Evolutionary conservation across 2,888 invertebrate genomes (phyloP).

Genomic region (Drosophila neoperkinsi): DNA sequence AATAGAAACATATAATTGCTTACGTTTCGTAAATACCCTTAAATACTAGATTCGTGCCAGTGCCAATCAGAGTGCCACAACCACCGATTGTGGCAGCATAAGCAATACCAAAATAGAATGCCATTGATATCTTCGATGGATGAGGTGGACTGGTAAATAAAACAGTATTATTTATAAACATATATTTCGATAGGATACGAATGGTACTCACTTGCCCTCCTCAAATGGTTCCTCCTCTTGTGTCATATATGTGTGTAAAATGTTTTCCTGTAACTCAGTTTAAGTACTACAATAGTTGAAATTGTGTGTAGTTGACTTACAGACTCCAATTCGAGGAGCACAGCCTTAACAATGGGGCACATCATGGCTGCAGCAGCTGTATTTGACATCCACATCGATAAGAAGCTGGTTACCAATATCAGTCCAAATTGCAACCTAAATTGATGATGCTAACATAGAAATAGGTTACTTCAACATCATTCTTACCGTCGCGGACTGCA

Average conservation of each 20-base stretch:
- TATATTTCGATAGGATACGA: not conserved
- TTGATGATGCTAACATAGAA: not conserved
- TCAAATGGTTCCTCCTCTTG: slow-evolving; percentile 57
- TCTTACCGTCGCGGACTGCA: slow-evolving; percentile 89
- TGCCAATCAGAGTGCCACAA: slow-evolving; percentile 90
- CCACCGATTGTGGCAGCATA: slow-evolving; percentile 91
- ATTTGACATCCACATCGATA: slow-evolving; percentile 98
- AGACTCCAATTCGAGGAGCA: slow-evolving; percentile 68
- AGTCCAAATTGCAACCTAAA: slow-evolving; percentile 87
- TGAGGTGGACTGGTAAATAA: slow-evolving; percentile 67
- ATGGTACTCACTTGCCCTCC: slow-evolving; percentile 60
- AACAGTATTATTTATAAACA: not conserved
- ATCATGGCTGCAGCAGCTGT: slow-evolving; percentile 97
- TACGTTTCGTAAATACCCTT: slow-evolving; percentile 90
- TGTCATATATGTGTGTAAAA: slow-evolving; percentile 51
- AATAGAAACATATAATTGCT: not conserved
- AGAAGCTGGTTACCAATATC: slow-evolving; percentile 91
- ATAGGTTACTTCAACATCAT: not conserved
- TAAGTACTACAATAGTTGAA: not conserved
- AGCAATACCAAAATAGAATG: slow-evolving; percentile 91
- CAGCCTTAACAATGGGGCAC: slow-evolving; percentile 88
- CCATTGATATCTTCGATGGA: slow-evolving; percentile 89
- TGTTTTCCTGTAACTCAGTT: slow-evolving; percentile 36
- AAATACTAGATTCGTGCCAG: slow-evolving; percentile 92
- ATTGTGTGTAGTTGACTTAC: slow-evolving; percentile 42